Evolutionary conservation across 2,113 vertebrate genomes (phyloP).

Genomic region (Limnothrissa miodon): DNA sequence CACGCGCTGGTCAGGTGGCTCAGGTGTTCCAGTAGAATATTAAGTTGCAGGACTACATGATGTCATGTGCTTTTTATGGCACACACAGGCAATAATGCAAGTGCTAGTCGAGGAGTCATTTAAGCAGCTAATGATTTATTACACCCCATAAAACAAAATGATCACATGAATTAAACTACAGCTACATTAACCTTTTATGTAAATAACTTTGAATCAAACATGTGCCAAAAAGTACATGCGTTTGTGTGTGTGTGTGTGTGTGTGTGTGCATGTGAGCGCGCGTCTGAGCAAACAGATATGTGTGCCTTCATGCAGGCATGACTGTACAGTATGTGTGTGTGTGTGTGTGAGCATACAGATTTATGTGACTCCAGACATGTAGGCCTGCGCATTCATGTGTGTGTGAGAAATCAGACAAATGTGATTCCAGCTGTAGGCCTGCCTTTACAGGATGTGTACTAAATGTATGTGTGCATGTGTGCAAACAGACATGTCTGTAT

Average conservation of each 20-base stretch:
- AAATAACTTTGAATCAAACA: conserved; percentile 12
- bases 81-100: neutral
- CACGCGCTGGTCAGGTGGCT: conserved; percentile 4
- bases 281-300: neutral
- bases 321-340: neutral
- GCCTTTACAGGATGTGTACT: too few species aligned
- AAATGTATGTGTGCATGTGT: too few species aligned
- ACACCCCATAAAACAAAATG: conserved; percentile 17
- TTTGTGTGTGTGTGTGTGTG: conserved; percentile 7
- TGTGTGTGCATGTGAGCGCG: neutral
- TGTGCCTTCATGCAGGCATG: too few species aligned
- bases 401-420: too few species aligned
- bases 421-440: too few species aligned
- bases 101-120: neutral
- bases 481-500: too few species aligned
- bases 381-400: conserved; percentile 14
- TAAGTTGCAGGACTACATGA: conserved; percentile 10
- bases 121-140: conserved; percentile 8
- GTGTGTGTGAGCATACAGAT: conserved; percentile 30
- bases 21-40: neutral
- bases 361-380: conserved; percentile 20
- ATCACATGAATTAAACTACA: conserved; percentile 11
- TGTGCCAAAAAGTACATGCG: neutral
- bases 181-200: neutral
- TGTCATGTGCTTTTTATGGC: neutral